phyloP scores from a whole-genome alignment of 2,113 vertebrate species.

The Actenoides lindsayi region DNA sequence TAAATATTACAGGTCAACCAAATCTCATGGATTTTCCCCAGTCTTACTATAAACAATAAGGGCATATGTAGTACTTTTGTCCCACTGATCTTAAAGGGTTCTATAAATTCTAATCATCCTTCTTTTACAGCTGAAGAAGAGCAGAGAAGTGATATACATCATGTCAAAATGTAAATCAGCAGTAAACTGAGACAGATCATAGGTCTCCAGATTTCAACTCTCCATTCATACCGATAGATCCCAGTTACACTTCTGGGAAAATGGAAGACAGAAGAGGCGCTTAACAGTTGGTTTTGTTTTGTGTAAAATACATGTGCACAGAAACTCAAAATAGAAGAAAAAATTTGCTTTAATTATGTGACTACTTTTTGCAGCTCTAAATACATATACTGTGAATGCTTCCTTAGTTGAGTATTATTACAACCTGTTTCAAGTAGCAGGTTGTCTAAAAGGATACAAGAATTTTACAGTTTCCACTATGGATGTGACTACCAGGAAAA shows the following conservation, averaged over 20 bases:
- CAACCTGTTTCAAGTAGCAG: not conserved
- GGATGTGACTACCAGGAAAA: not conserved
- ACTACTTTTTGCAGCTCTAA: not conserved
- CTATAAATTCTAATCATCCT: not conserved
- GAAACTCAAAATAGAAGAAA: not conserved
- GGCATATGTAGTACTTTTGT: not conserved
- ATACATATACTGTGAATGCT: not conserved
- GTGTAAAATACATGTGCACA: not conserved
- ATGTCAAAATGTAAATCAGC: not conserved
- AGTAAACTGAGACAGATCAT: not conserved
- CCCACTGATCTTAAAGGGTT: not conserved
- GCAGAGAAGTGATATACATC: not conserved
- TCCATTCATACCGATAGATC: not conserved
- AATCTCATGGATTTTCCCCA: not conserved
- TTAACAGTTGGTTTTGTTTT: not conserved
- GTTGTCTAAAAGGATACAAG: not conserved
- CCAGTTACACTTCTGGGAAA: not conserved
- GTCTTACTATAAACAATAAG: not conserved
- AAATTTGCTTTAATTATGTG: not conserved
- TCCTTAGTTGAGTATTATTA: not conserved
- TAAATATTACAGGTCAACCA: not conserved
- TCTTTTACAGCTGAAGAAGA: not conserved
- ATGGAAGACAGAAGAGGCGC: not conserved
- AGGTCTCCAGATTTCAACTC: not conserved
- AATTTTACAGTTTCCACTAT: constrained; percentile 15